Evolutionary conservation across 1,140 invertebrate species (phyloP), one percentile per base, ranked within the genome.

Genomic region (Pogonomyrmex californicus): DNA sequence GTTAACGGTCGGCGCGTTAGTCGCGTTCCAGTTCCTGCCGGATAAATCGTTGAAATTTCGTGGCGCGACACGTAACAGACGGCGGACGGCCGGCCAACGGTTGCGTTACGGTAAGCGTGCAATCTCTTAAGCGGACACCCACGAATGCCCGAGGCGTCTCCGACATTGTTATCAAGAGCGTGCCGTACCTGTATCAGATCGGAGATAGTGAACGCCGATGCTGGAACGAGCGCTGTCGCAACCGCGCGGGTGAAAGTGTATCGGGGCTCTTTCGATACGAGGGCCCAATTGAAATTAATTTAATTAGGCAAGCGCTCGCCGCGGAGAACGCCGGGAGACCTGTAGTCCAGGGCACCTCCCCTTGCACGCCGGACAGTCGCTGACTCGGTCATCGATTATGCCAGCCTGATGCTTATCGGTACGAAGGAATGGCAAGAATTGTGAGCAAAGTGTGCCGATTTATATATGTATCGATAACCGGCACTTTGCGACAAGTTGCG

Each of bases 221-320:
- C 87, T 76, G 60, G 75, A 56, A 70, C 87, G 77, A 71, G 9
- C 63, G 77, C 91, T 94, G 93, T 93, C 90, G 92, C 88, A 93
- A 94, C 77, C 36, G 44, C 65, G 65, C 89, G 92, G 78, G 93
- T 94, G 94, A 94, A 94, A 95, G 93, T 94, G 85, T 91, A 85
- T 90, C 89, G 88, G 86, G 49, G 36, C 38, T 44, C 88, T 56
- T 87, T n/a, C 90, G 90, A 73, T 89, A 91, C 89, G 68, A 90
- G 86, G 87, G 90, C 83, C 85, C 91, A 91, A 94, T 93, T 93
- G 93, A 92, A 93, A 93, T 93, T 93, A 92, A 93, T 93, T 93
- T 93, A 94, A 94, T 94, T 94, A 93, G 90, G 87, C 91, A 88
- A 89, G 89, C 90, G 77, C 88, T 86, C 79, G 82, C 65, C 41